Base-by-base conservation (phyloP, 2,888 invertebrate genomes). In the Andricus quercusramuli region DNA sequence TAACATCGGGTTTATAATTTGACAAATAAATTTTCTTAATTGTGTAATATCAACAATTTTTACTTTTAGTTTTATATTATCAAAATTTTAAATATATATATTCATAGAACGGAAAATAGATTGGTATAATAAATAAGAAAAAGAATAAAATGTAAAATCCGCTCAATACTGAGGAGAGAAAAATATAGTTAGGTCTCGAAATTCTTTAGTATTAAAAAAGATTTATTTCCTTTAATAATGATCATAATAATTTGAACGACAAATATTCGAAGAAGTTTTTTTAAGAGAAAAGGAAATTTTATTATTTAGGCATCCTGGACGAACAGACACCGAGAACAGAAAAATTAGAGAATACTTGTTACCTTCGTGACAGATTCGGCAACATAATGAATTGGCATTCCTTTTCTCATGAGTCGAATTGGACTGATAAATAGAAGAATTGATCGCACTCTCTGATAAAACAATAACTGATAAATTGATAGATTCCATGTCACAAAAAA, bases 341-440 rank as follows among this genome's bases (percentile, higher is more conserved):
- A 44, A 17, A 47, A 17, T 6, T 4, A 17, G 47, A 64, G 51
- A 64, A 29, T 20, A n/a, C 47, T 68, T 17, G 59, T 80, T 87
- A 83, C 94, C 93, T 87, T 94, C 94, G 86, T 94, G 94, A 86
- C 94, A 94, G 81, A 94, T 94, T 68, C 94, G 92, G 85, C 94
- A 94, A 56, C 80, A 29, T 22, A 77, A 77, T 11, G 37, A 29
- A 70, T 70, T 70, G 9, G 25, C 20, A 29, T 47, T 70, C 29
- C 20, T 70, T 70, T 20, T 51, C 9, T 29, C 17, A 22, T 5
- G 11, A 59, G 22, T 59, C 3, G 22, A n/a, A 29, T 51, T 51
- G 83, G 78, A 68, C 67, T 29, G 32, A 32, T 20, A 32, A 56
- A 47, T 5, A 47, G 47, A 17, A 15, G 47, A 65, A 68, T 64